phyloP scores from a whole-genome alignment of 2,797 vertebrate genomes.

The Enteromius unitaeniatus region DNA sequence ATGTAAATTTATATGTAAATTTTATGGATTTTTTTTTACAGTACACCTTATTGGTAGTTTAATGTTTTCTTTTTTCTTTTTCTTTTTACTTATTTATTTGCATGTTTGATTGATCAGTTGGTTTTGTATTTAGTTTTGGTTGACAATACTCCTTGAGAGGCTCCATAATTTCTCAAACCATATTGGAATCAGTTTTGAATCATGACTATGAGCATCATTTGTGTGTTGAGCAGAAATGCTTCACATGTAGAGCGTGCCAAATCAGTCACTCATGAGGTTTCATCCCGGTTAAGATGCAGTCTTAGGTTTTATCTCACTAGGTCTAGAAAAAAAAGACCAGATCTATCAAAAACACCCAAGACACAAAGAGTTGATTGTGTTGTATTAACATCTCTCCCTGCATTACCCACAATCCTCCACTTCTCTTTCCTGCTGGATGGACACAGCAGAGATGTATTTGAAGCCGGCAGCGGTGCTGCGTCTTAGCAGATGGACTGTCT shows the following conservation, averaged over 20 bases:
- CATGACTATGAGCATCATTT: neutral
- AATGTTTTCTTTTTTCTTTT: neutral
- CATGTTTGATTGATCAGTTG: neutral
- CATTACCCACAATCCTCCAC: neutral
- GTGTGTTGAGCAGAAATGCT: neutral
- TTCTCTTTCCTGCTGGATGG: neutral
- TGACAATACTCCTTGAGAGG: too few relatives aligned
- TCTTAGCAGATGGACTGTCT: slow-evolving; percentile 17
- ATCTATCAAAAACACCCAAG: neutral
- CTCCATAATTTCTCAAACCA: neutral
- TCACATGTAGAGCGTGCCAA: neutral
- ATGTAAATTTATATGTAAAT: too few relatives aligned
- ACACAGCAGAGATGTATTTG: neutral
- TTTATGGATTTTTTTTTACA: too few relatives aligned
- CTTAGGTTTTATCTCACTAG: neutral
- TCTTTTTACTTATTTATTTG: neutral
- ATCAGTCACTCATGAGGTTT: neutral
- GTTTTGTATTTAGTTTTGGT: neutral
- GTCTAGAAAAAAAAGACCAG: neutral
- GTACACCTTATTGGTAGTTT: neutral
- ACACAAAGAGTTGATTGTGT: neutral
- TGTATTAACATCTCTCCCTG: neutral
- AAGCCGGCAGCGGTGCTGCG: neutral
- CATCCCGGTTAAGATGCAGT: neutral
- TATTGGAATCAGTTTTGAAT: neutral